phyloP scores from a whole-genome alignment of 1,140 invertebrate genomes.

The Drosophila baimaii region DNA sequence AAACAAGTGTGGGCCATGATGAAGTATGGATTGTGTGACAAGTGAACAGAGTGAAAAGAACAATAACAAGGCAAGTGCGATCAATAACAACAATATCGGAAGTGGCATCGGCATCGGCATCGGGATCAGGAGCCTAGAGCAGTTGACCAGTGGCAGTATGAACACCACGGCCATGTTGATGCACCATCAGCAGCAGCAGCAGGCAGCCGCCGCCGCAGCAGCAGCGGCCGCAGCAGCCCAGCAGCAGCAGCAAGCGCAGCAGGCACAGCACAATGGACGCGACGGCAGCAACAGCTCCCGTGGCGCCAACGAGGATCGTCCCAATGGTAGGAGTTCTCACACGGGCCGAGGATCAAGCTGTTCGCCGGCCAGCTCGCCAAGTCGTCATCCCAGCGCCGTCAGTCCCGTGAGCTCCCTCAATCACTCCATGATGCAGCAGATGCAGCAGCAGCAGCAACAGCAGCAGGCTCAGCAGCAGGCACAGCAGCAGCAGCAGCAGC shows the following conservation, averaged over 20 bases:
- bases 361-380: constrained; percentile 85
- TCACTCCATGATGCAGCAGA: constrained; percentile 83
- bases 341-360: constrained; percentile 85
- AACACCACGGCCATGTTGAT: constrained; percentile 82
- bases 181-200: constrained; percentile 81
- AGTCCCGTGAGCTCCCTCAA: constrained; percentile 84
- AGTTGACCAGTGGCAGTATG: constrained; percentile 78
- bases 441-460: constrained; percentile 83
- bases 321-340: constrained; percentile 74
- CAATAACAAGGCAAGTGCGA: constrained; percentile 84
- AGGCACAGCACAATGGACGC: constrained; percentile 69
- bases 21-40: constrained; percentile 86
- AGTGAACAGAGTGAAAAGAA: constrained; percentile 88
- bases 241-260: constrained; percentile 48
- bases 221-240: constrained; percentile 51
- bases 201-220: constrained; percentile 64
- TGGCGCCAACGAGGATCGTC: constrained; percentile 72
- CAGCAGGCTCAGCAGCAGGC: constrained; percentile 86
- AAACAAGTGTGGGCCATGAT: constrained; percentile 63
- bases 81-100: constrained; percentile 85
- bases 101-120: constrained; percentile 39
- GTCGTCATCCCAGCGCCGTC: constrained; percentile 83
- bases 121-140: constrained; percentile 11
- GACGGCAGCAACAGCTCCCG: constrained; percentile 77
- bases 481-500: constrained; percentile 68